These are phyloP conservation scores for Fissipunctia ypsillon DNA, from an alignment of 2,888 invertebrate genomes.

Conservation along the genomic window DNA sequence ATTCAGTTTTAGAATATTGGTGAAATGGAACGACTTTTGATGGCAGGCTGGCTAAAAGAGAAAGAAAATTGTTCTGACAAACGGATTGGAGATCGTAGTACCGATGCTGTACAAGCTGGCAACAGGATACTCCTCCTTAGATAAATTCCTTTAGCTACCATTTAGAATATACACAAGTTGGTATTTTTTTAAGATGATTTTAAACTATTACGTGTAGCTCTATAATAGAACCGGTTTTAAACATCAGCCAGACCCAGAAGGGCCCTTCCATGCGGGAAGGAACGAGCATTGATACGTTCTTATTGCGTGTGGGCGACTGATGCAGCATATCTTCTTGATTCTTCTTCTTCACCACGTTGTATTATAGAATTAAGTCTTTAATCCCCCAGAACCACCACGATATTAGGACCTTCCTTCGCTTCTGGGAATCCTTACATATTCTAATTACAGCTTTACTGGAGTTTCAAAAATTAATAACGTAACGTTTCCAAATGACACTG, in stretches of 20 bases:
- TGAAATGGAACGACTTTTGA: background rate
- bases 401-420: background rate
- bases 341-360: background rate
- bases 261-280: background rate
- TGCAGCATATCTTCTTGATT: background rate
- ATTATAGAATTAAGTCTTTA: background rate
- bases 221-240: background rate
- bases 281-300: background rate
- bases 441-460: slow-evolving; percentile 17
- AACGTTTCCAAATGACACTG: slow-evolving; percentile 12
- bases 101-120: background rate
- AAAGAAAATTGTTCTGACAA: background rate
- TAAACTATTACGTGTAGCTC: too few relatives aligned
- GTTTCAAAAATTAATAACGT: slow-evolving; percentile 21
- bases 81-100: background rate
- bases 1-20: background rate
- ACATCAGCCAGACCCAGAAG: background rate
- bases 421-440: slow-evolving; percentile 4
- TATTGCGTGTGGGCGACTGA: background rate
- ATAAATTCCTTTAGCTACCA: too few relatives aligned
- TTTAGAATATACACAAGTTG: too few relatives aligned
- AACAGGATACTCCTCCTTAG: too few relatives aligned
- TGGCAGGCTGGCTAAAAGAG: background rate
- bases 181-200: too few relatives aligned
- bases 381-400: background rate